Conservation (phyloP, 2,113 vertebrate species). For the Uria lomvia region DNA sequence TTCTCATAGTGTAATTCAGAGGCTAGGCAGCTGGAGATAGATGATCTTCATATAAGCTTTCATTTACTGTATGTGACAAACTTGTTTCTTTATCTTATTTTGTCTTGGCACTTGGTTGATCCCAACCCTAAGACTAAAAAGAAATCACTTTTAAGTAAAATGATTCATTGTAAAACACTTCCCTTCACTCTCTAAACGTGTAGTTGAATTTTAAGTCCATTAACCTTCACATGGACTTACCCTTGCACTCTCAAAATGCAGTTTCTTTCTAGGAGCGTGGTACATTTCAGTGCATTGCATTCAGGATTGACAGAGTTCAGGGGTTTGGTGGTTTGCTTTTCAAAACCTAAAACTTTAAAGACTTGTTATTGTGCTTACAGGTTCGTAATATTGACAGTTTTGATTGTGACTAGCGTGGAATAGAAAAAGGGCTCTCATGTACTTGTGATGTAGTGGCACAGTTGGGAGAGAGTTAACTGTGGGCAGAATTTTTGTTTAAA, state of each 20-base stretch:
- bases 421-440: neutral
- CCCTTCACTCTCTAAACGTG: neutral
- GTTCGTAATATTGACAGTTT: neutral
- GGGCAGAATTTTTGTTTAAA: neutral
- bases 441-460: neutral
- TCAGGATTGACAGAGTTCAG: neutral
- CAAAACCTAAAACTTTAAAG: neutral
- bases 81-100: neutral
- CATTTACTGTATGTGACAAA: neutral
- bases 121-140: neutral
- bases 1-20: neutral
- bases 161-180: neutral
- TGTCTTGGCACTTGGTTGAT: neutral
- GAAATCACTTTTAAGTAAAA: neutral
- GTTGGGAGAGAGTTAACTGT: neutral
- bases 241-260: neutral
- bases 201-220: neutral
- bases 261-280: neutral
- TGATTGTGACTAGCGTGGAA: neutral
- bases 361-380: neutral
- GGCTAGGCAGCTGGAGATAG: neutral
- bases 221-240: neutral
- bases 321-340: neutral
- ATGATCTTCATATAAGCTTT: neutral
- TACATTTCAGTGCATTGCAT: neutral